Base-by-base conservation (phyloP, 2,113 vertebrate genomes). In the Caretta caretta region DNA sequence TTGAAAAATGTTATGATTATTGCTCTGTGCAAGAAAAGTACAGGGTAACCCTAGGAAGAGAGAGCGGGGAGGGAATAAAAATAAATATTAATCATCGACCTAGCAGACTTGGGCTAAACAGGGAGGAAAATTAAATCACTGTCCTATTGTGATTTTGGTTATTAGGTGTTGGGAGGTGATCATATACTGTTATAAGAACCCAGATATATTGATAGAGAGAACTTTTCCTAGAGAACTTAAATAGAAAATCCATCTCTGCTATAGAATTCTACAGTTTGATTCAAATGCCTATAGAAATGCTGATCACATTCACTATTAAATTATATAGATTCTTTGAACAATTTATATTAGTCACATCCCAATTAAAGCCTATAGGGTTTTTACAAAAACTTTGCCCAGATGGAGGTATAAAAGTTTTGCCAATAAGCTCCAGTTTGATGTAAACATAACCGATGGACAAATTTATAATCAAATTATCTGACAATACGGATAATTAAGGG, bases 341-440 rank as follows among this genome's bases (percentile, higher is more conserved):
- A 49, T 65, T 80, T 20, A 42, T 31, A 50, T 42, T 27, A 48
- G 46, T 3, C 27, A 13, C 80, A 31, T 51, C 17, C 38, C 20
- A 53, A 75, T 46, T 83, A 59, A 72, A 42, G 84, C 59, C 57
- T 65, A 54, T 65, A 46, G 83, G 19, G 27, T 72, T 87, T 87
- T 31, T 38, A 80, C 35, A 46, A 29, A 31, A 72, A 80, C 27
- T 4, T 16, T 4, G 7, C 31, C 24, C 8, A 19, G 12, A 10
- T 10, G 16, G 69, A 79, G 56, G 25, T 27, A 62, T 25, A 51
- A 69, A 80, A 29, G n/a, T 87, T 83, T 54, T 24, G 20, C 62
- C 19, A 62, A 57, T 31, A 42, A 46, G 46, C 59, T 82, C 42
- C 0, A 0, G 13, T 16, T 49, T 59, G 79, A 19, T 48, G 16